Conservation (phyloP, 2,888 invertebrate species). For the Nematopogon swammerdamellus region DNA sequence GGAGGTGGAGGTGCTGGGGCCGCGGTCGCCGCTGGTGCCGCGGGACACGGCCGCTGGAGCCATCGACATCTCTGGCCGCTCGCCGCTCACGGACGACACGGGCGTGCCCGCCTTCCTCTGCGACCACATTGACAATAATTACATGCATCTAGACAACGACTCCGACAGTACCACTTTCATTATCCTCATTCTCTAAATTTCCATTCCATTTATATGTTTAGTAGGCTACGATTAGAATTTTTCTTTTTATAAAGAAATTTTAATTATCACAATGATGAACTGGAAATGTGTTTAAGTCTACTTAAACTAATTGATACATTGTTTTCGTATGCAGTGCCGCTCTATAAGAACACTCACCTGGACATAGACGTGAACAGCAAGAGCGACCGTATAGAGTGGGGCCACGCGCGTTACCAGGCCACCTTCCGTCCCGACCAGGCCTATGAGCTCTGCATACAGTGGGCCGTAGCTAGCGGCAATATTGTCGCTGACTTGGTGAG, state of each 20-base stretch:
- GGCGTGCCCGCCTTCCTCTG: conserved; percentile 59
- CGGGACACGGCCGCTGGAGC: conserved; percentile 23
- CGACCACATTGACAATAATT: conserved; percentile 55
- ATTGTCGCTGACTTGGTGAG: conserved; percentile 87
- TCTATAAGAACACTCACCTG: conserved; percentile 81
- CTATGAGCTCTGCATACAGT: conserved; percentile 93
- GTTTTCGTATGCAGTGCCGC: conserved; percentile 50
- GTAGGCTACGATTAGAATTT: too few relatives aligned
- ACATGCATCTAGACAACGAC: conserved; percentile 52
- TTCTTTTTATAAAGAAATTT: too few relatives aligned
- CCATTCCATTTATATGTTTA: too few relatives aligned
- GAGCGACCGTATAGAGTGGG: conserved; percentile 94
- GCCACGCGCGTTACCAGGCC: conserved; percentile 87
- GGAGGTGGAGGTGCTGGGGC: conserved; percentile 75
- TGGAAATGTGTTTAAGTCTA: too few relatives aligned
- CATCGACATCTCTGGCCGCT: conserved; percentile 30
- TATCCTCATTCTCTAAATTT: too few relatives aligned
- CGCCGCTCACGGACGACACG: conserved; percentile 29
- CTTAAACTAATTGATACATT: too few relatives aligned
- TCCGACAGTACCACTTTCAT: conserved; percentile 47
- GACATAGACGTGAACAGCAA: conserved; percentile 82
- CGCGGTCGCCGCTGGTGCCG: conserved; percentile 45
- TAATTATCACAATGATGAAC: too few relatives aligned
- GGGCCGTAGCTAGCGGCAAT: conserved; percentile 95
- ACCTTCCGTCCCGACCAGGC: conserved; percentile 86